These are phyloP conservation scores for Neostethus bicornis DNA, from an alignment of 2,797 vertebrate genomes.

Conservation along the genomic window DNA sequence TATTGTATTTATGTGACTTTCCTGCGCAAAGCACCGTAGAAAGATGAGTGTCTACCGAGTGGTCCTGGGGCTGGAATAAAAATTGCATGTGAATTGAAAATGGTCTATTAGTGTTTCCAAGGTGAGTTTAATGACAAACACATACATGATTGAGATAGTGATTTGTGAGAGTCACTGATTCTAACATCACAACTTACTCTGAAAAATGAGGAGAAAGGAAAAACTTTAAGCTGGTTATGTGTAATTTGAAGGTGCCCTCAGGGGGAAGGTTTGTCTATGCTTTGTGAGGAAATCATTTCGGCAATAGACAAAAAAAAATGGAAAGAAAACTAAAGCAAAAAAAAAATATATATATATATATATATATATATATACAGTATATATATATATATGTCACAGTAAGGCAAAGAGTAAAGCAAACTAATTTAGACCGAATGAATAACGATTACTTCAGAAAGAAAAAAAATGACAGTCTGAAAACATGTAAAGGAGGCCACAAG, in stretches of 20 bases:
- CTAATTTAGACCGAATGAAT: too few species aligned
- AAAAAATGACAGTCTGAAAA: slow-evolving; percentile 17
- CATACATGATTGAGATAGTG: slow-evolving; percentile 33
- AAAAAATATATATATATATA: not conserved
- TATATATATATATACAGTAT: too few species aligned
- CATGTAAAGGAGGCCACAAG: slow-evolving; percentile 8
- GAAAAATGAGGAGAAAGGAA: slow-evolving; percentile 37
- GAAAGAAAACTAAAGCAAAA: not conserved
- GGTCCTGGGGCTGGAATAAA: slow-evolving; percentile 67
- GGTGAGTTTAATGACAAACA: slow-evolving; percentile 56
- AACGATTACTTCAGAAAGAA: slow-evolving; percentile 14
- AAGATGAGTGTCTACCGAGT: slow-evolving; percentile 57
- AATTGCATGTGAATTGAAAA: slow-evolving; percentile 71
- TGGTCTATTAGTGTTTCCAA: slow-evolving; percentile 47
- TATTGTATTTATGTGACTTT: slow-evolving; percentile 72
- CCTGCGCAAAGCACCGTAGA: slow-evolving; percentile 63
- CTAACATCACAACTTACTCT: slow-evolving; percentile 30
- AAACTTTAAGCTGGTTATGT: slow-evolving; percentile 19
- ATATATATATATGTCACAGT: too few species aligned
- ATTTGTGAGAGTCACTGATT: slow-evolving; percentile 55
- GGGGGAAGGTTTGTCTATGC: slow-evolving; percentile 52
- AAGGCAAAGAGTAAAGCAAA: too few species aligned
- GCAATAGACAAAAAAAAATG: slow-evolving; percentile 3
- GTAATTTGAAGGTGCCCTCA: slow-evolving; percentile 62
- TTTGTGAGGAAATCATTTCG: slow-evolving; percentile 46